Conservation (phyloP, 2,888 invertebrate genomes). For the Epistrophe eligans region DNA sequence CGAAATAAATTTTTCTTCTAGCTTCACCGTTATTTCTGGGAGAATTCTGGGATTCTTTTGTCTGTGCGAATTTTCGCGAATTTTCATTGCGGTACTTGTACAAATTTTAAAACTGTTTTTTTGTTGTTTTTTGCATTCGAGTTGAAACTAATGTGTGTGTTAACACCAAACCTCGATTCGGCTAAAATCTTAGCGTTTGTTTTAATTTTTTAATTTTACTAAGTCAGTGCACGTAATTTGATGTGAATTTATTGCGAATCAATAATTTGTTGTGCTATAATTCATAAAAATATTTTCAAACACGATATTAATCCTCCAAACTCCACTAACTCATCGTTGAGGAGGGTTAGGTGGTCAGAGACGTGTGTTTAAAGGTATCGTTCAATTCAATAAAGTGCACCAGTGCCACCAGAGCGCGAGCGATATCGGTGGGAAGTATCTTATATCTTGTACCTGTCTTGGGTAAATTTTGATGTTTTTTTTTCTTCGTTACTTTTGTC, state of each 20-base stretch:
- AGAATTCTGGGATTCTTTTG: slow-evolving; percentile 36
- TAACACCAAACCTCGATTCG: slow-evolving; percentile 18
- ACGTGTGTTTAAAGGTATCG: slow-evolving; percentile 59
- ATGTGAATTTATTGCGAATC: slow-evolving; percentile 69
- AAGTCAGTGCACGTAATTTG: slow-evolving; percentile 61
- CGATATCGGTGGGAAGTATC: slow-evolving; percentile 71
- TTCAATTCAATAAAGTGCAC: slow-evolving; percentile 70
- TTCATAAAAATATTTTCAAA: slow-evolving; percentile 63
- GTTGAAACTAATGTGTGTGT: slow-evolving; percentile 6
- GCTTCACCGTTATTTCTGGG: slow-evolving; percentile 13
- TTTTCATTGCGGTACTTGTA: slow-evolving; percentile 20
- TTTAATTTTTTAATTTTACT: slow-evolving; percentile 4
- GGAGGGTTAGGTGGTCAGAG: slow-evolving; percentile 15
- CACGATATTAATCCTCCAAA: slow-evolving; percentile 27
- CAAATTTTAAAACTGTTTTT: not conserved
- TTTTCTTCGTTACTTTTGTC: slow-evolving; percentile 47
- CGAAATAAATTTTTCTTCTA: slow-evolving; percentile 47
- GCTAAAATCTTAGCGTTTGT: not conserved
- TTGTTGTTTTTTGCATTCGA: not conserved
- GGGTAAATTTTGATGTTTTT: slow-evolving; percentile 31
- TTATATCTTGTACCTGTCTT: slow-evolving; percentile 69
- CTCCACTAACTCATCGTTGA: slow-evolving; percentile 11
- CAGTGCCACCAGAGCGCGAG: slow-evolving; percentile 52
- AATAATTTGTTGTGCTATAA: slow-evolving; percentile 60
- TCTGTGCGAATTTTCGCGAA: slow-evolving; percentile 28